Percentiles rank a stretch among this genome's conserved stretches.
These are phyloP conservation scores for Trissolcus brochymenae DNA, from an alignment of 2,888 invertebrate species.

Conservation along the genomic window DNA sequence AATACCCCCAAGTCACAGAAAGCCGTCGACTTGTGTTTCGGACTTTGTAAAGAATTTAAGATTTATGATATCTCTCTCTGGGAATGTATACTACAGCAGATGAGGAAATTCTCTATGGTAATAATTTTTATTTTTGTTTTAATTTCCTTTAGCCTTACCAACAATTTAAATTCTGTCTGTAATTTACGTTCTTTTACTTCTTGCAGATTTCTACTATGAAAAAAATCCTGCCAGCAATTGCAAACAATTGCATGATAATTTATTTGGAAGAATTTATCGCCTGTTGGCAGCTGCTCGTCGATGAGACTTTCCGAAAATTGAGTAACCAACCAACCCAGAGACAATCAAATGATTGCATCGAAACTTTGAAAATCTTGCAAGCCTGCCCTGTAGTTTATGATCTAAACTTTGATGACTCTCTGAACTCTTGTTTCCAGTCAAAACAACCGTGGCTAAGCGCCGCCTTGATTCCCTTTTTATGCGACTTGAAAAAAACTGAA, in stretches of 20 bases:
- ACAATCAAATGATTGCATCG: conserved; percentile 65
- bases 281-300: conserved; percentile 68
- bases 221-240: conserved; percentile 63
- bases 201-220: conserved; percentile 66
- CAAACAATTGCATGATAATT: conserved; percentile 60
- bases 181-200: conserved; percentile 10
- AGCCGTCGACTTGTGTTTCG: conserved; percentile 64
- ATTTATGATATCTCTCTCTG: conserved; percentile 65
- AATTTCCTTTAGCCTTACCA: not conserved
- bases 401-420: conserved; percentile 62
- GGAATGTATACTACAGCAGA: conserved; percentile 63
- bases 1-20: conserved; percentile 53
- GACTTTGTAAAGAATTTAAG: conserved; percentile 68
- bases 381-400: conserved; percentile 66
- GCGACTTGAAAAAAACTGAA: conserved; percentile 57
- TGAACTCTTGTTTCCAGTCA: conserved; percentile 63
- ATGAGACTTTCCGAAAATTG: conserved; percentile 66
- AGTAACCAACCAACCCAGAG: conserved; percentile 58
- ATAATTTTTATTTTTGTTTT: conserved; percentile 1
- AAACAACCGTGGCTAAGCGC: conserved; percentile 65
- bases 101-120: conserved; percentile 67
- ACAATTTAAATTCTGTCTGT: not conserved
- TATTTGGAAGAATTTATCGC: conserved; percentile 65
- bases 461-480: conserved; percentile 67
- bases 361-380: conserved; percentile 65